Base-by-base conservation (phyloP, 1,140 invertebrate species). In the Mesaphorura yosii region DNA sequence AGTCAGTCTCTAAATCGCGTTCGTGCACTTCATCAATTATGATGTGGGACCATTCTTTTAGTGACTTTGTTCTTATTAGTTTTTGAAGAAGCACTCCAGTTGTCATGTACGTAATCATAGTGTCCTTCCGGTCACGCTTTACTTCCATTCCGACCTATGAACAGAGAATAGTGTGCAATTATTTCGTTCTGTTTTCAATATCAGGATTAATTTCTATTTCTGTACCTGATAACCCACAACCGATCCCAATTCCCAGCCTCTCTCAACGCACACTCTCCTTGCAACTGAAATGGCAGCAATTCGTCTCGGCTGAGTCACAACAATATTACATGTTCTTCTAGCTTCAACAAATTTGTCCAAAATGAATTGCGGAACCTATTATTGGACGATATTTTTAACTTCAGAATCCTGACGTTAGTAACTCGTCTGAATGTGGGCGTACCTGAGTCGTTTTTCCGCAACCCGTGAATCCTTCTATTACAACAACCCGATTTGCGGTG, bases 11-110 rank as follows among this genome's bases (percentile, higher is more conserved):
- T 67, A 88, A 78, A 66, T 92, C 86, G 20, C 95, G 75, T 72
- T 98, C 94, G 66, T 99, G 95, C 20, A 98, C 83, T 69, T 95
- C 88, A 70, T 92, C 92, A 7, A 98, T 72, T 63, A 98, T 83
- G 41, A 98, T 78, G 68, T 98, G 94, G 1, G 93, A 93, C 53
- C 75, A 81, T 23, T 73, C 70, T 27, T 71, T 64, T 48, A 83
- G 67, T 41, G 73, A 70, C 56, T 76, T 77, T 29, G 66, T 65
- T 1, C 77, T 68, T 42, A 82, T 81, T 22, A 84, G 62, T 48
- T 76, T 79, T 60, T 82, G 73, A 6, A 83, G 67, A 7, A 84
- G 66, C 20, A 84, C 79, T 28, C 82, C 82, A 52, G 77, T 79
- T 51, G 94, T 86, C 48, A 48, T 48, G 19, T 48, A 48, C 3